Percentiles rank a stretch among this genome's conserved stretches.
Evolutionary conservation across 1,140 invertebrate genomes (phyloP).

Genomic region (Zaprionus ornatus): DNA sequence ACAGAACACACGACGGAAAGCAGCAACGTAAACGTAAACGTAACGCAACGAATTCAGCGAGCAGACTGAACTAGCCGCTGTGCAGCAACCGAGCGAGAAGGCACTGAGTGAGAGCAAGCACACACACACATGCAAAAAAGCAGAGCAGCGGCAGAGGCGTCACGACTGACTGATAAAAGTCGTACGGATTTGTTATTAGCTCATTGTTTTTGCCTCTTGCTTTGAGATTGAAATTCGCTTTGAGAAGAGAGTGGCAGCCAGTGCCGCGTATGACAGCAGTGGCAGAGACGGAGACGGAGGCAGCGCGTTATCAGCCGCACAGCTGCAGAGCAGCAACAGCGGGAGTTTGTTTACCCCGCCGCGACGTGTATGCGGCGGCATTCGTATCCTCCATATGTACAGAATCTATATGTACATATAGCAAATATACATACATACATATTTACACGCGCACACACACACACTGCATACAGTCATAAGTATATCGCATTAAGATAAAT

Average conservation of each 20-base stretch:
- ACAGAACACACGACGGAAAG: slow-evolving; percentile 43
- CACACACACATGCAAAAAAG: slow-evolving; percentile 2
- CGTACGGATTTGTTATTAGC: slow-evolving; percentile 60
- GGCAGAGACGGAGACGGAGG: slow-evolving; percentile 20
- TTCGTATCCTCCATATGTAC: slow-evolving; percentile 15
- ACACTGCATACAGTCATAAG: slow-evolving; percentile 1
- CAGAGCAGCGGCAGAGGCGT: slow-evolving; percentile 37
- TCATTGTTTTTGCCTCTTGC: slow-evolving; percentile 50
- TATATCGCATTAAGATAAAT: slow-evolving; percentile 43
- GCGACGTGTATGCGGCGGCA: slow-evolving; percentile 41
- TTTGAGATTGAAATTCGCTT: slow-evolving; percentile 59
- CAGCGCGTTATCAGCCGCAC: slow-evolving; percentile 34
- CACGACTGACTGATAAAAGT: slow-evolving; percentile 69
- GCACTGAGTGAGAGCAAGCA: slow-evolving; percentile 25
- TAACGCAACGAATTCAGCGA: slow-evolving; percentile 74
- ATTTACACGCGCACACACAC: neutral
- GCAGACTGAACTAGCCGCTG: slow-evolving; percentile 69
- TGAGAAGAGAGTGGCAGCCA: neutral
- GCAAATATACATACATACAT: neutral
- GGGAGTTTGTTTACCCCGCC: slow-evolving; percentile 49
- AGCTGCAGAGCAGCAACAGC: slow-evolving; percentile 30
- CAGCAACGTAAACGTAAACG: slow-evolving; percentile 52
- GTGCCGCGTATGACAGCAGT: slow-evolving; percentile 11
- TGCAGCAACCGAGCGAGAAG: slow-evolving; percentile 52
- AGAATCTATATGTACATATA: neutral